phyloP scores from a whole-genome alignment of 2,888 invertebrate genomes.

The Acrocyrtus sp. region DNA sequence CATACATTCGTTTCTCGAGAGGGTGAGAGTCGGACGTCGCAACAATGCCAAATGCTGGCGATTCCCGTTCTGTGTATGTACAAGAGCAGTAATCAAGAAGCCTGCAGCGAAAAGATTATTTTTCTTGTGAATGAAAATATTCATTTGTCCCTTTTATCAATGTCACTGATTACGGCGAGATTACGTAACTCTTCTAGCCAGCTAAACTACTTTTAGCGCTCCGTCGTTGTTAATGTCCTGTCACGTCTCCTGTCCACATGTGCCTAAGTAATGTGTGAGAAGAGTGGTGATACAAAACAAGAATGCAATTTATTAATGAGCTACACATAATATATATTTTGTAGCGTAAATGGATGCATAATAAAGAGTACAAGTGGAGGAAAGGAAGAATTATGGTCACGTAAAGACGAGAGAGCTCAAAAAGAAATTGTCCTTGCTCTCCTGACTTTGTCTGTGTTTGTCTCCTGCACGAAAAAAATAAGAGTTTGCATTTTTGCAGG shows the following conservation, averaged over 20 bases:
- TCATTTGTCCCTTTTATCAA: constrained; percentile 11
- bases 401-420: too few relatives aligned
- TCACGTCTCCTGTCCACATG: background rate
- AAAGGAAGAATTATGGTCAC: too few relatives aligned
- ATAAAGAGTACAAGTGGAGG: background rate
- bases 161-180: constrained; percentile 6
- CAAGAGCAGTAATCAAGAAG: too few relatives aligned
- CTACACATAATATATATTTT: too few relatives aligned
- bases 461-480: too few relatives aligned
- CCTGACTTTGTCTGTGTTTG: too few relatives aligned
- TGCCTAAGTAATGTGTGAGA: too few relatives aligned
- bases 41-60: too few relatives aligned
- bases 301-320: background rate
- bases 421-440: too few relatives aligned
- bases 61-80: background rate
- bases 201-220: background rate
- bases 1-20: background rate
- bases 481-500: too few relatives aligned
- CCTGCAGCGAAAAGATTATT: background rate
- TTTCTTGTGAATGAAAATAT: background rate
- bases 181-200: background rate
- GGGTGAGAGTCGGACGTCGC: too few relatives aligned
- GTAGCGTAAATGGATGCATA: background rate
- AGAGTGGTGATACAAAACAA: background rate
- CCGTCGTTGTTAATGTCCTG: background rate